These are phyloP conservation scores for Urocynchramus pylzowi DNA, from an alignment of 2,113 vertebrate genomes.

Conservation along the genomic window DNA sequence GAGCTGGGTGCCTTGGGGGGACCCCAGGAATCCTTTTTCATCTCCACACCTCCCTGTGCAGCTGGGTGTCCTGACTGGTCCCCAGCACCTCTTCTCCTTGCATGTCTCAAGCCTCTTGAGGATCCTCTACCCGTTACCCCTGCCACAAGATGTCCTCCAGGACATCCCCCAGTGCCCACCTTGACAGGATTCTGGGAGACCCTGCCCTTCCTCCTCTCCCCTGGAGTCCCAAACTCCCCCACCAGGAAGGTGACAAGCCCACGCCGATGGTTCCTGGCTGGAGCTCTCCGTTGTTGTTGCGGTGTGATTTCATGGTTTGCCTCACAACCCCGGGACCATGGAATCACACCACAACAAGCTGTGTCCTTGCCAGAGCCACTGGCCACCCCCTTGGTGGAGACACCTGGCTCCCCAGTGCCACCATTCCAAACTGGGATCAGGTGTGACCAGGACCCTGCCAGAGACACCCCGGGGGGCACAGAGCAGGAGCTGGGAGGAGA, in stretches of 20 bases:
- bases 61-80: neutral
- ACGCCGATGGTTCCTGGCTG: fast-evolving
- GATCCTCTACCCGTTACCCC: neutral
- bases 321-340: too few species aligned
- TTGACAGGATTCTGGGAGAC: neutral
- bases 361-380: neutral
- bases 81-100: neutral
- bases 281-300: too few species aligned
- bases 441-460: neutral
- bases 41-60: too few species aligned
- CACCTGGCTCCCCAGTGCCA: neutral
- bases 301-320: too few species aligned
- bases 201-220: neutral
- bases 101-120: neutral
- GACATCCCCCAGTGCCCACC: neutral
- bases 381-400: neutral
- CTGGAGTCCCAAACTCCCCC: neutral
- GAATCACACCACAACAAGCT: too few species aligned
- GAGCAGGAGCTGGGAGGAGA: neutral
- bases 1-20: neutral
- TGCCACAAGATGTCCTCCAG: fast-evolving
- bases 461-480: neutral
- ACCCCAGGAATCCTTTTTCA: neutral
- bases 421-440: fast-evolving
- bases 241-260: neutral